phyloP scores from a whole-genome alignment of 2,113 vertebrate genomes.

The Corythaixoides concolor region DNA sequence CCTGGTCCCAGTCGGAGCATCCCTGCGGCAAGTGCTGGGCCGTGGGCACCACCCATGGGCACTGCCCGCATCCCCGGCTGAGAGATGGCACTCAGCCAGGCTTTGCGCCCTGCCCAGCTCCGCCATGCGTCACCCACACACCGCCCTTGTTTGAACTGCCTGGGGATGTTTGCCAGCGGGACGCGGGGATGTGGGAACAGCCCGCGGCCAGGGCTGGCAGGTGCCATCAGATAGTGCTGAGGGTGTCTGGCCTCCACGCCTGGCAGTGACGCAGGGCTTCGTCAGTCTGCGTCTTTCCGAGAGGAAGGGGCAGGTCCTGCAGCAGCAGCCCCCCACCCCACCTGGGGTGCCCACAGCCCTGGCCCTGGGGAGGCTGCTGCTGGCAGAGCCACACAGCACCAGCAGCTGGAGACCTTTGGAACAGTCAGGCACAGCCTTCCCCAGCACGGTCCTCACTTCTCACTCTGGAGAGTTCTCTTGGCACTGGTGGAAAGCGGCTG shows the following conservation, averaged over 20 bases:
- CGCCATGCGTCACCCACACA: background rate
- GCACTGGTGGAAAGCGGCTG: background rate
- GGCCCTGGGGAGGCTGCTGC: background rate
- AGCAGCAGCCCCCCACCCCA: background rate
- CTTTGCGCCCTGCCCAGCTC: background rate
- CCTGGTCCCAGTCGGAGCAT: background rate
- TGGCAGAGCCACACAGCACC: too few species aligned
- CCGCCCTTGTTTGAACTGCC: conserved; percentile 50
- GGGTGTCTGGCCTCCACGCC: background rate
- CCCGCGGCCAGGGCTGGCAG: background rate
- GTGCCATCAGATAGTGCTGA: background rate
- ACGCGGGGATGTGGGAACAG: conserved; percentile 11
- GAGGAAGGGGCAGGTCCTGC: background rate
- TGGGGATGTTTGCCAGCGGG: background rate
- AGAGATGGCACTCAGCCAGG: background rate
- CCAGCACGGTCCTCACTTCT: background rate
- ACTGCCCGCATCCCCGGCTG: accelerated
- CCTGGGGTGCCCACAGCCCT: background rate
- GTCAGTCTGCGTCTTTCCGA: accelerated
- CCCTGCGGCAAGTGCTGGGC: accelerated
- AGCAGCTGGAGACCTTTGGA: background rate
- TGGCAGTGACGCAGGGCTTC: background rate
- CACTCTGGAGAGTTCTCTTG: background rate
- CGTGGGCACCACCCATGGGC: accelerated
- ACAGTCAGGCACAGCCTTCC: background rate